A percentile compares a stretch with the other conserved stretches of the same genome.
Conservation (phyloP, 2,797 vertebrate species). For the Pelodytes ibericus region DNA sequence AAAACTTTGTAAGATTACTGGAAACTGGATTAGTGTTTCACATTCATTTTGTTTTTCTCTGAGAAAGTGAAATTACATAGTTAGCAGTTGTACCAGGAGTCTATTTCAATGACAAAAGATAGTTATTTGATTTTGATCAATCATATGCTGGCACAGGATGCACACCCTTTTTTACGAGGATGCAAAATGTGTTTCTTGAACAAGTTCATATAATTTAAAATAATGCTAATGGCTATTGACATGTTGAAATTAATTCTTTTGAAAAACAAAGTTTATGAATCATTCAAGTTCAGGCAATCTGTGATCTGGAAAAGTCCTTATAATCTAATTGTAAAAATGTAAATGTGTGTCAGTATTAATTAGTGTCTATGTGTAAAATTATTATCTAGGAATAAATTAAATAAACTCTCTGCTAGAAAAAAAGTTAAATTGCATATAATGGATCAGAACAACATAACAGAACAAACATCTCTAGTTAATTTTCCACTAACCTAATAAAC, state of each 20-base stretch:
- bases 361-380: slow-evolving; percentile 58
- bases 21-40: too few relatives aligned
- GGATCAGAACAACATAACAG: slow-evolving; percentile 40
- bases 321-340: slow-evolving; percentile 61
- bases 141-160: too few relatives aligned
- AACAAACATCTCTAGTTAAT: slow-evolving; percentile 46
- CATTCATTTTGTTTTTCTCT: too few relatives aligned
- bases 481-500: slow-evolving; percentile 60
- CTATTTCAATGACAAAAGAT: too few relatives aligned
- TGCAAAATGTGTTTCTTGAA: not conserved
- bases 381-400: slow-evolving; percentile 60
- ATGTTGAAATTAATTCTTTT: not conserved
- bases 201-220: not conserved
- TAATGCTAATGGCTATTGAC: not conserved
- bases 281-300: slow-evolving; percentile 24
- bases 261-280: slow-evolving; percentile 61
- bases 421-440: slow-evolving; percentile 48
- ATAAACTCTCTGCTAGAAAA: slow-evolving; percentile 57
- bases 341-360: slow-evolving; percentile 59
- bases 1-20: too few relatives aligned
- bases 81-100: too few relatives aligned
- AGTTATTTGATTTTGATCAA: too few relatives aligned
- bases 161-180: not conserved
- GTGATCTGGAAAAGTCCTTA: slow-evolving; percentile 43
- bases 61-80: too few relatives aligned